A percentile compares a stretch with the other conserved stretches of the same genome.
Evolutionary conservation across 2,888 invertebrate genomes (phyloP).

Genomic region (Petrolisthes manimaculis): DNA sequence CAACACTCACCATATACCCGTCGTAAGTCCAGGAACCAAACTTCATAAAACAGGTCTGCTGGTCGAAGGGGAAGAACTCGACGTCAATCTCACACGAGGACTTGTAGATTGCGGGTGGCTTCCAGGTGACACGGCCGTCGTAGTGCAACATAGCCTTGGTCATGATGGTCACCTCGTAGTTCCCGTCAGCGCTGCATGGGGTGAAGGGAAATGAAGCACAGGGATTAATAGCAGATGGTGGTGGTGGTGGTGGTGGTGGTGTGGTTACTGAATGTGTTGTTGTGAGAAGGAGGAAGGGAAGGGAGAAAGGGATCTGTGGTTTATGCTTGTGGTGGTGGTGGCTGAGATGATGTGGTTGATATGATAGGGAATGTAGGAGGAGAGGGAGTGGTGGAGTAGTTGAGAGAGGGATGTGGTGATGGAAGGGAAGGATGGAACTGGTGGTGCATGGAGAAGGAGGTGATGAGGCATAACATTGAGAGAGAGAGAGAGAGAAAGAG

Average conservation of each 20-base stretch:
- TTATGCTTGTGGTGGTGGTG: not conserved
- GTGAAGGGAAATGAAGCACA: not conserved
- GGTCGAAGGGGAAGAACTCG: conserved; percentile 94
- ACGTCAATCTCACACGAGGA: conserved; percentile 96
- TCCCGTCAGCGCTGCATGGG: conserved; percentile 90
- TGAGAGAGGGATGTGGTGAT: no score
- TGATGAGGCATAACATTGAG: no score
- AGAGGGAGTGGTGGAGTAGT: no score
- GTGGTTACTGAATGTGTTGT: not conserved
- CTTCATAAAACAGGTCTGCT: conserved; percentile 96
- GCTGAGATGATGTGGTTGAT: not conserved
- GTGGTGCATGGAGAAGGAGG: not conserved
- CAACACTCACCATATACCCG: conserved; percentile 84
- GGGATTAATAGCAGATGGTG: not conserved
- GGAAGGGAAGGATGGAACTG: no score
- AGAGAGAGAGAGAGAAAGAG: no score
- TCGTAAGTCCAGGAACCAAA: conserved; percentile 96
- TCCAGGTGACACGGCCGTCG: conserved; percentile 94
- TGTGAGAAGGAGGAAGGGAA: not conserved
- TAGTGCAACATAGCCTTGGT: conserved; percentile 95
- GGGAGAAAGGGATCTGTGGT: not conserved
- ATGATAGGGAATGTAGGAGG: no score
- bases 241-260: not conserved
- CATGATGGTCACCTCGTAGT: conserved; percentile 98
- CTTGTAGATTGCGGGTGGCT: conserved; percentile 98